Evolutionary conservation across 1,140 invertebrate species (phyloP).

Genomic region (Euura saliciscinereae): DNA sequence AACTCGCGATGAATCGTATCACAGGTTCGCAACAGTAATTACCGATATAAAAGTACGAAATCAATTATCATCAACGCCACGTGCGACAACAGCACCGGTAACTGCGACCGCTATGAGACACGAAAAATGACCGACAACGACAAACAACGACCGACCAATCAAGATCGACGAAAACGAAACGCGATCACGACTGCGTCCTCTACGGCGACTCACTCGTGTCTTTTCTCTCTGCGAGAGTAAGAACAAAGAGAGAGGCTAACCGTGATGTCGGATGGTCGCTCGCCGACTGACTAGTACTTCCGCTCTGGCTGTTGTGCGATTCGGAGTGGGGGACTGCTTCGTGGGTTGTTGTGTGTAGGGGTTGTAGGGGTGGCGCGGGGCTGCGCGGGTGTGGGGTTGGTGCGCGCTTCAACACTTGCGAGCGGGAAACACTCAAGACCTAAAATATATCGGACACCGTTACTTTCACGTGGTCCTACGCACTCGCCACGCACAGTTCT

Average conservation of each 20-base stretch:
- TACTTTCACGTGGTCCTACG: conserved; percentile 29
- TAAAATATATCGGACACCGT: conserved; percentile 37
- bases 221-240: conserved; percentile 18
- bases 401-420: conserved; percentile 20
- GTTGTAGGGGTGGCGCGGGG: conserved; percentile 39
- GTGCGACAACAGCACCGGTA: neutral
- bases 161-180: neutral
- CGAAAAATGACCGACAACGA: neutral
- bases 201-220: conserved; percentile 9
- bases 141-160: neutral
- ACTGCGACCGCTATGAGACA: neutral
- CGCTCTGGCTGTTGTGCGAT: conserved; percentile 61
- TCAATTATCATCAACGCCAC: neutral
- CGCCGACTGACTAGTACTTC: conserved; percentile 62
- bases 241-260: conserved; percentile 51
- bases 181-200: neutral
- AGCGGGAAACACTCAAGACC: conserved; percentile 26
- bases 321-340: conserved; percentile 57
- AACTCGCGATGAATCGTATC: neutral
- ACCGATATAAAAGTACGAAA: conserved; percentile 4
- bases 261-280: conserved; percentile 62
- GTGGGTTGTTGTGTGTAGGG: conserved; percentile 59
- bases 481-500: conserved; percentile 33
- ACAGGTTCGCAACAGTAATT: neutral
- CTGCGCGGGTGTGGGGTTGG: conserved; percentile 35